Base-by-base conservation (phyloP, 2,797 vertebrate species). In the Fringilla coelebs region DNA sequence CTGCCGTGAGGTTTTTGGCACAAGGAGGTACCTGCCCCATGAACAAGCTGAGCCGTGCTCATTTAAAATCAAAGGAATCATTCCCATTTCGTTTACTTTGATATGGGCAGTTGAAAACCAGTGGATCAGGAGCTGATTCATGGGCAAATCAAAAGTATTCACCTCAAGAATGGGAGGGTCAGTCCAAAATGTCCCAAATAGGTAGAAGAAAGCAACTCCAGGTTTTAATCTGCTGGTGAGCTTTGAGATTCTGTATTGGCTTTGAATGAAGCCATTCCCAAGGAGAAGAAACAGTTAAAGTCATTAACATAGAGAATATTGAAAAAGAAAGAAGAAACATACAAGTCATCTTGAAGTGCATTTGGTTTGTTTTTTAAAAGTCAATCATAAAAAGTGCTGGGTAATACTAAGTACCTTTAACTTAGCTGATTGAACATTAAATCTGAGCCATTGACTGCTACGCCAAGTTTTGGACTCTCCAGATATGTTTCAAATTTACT, bases 1-100 rank as follows among this genome's bases (percentile, higher is more conserved):
- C 65, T 85, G n/a, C 21, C 4, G 3, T 11, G 11, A 52, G 25
- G 7, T 13, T n/a, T 58, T 43, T n/a, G 31, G 19, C 6, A 10
- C 52, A 80, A 62, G 65, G 80, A 55, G 0, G 0, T 31, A 51
- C 45, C 5, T 16, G 46, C 11, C 18, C 32, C 11, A 5, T 2
- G 34, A 87, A 82, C 2, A 7, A 86, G 68, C 31, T n/a, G 17
- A 85, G 60, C 28, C 46, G 46, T 6, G 3, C 57, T 62, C 40
- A 18, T 24, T 76, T 76, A 73, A 60, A 45, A 17, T 24, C 17
- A 79, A 66, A 70, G 20, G 32, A 40, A 36, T 62, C 17, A 34
- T 31, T 65, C 24, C 7, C 8, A 52, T 45, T 52, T 20, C 1
- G 2, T 57, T 94, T 68, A 62, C 38, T 45, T 79, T 70, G n/a